These are phyloP conservation scores for Cotesia chilonis DNA, from an alignment of 1,140 invertebrate genomes.

Conservation along the genomic window DNA sequence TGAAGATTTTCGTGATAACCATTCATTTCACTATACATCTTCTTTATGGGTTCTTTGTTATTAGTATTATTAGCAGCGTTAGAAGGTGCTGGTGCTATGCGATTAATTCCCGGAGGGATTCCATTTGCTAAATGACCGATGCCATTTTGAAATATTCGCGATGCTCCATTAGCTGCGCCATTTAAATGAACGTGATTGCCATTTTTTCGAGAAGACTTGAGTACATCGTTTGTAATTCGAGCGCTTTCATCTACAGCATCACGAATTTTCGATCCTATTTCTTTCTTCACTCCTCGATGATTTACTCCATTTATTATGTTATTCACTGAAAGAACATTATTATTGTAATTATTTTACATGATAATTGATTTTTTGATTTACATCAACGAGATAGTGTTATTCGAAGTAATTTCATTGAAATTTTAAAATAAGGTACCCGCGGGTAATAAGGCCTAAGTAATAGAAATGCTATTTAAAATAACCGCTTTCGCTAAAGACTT, in stretches of 20 bases:
- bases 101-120: conserved; percentile 45
- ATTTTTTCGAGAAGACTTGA: conserved; percentile 45
- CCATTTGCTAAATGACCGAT: conserved; percentile 53
- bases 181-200: conserved; percentile 45
- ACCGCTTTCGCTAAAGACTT: too few species aligned
- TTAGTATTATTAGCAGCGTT: conserved; percentile 39
- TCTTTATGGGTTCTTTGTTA: conserved; percentile 51
- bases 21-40: conserved; percentile 61
- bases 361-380: conserved; percentile 14
- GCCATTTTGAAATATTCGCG: conserved; percentile 55
- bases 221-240: conserved; percentile 45
- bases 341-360: neutral
- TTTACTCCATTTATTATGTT: conserved; percentile 20
- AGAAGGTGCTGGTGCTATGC: conserved; percentile 48
- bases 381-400: neutral
- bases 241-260: conserved; percentile 27
- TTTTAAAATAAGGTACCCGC: neutral
- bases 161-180: conserved; percentile 46
- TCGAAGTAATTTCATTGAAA: conserved; percentile 3
- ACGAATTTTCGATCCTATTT: conserved; percentile 27
- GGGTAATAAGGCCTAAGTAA: too few species aligned
- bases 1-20: conserved; percentile 54
- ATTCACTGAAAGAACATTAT: conserved; percentile 14
- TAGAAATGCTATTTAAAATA: too few species aligned
- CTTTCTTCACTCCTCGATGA: conserved; percentile 8